Conservation (phyloP, 1,140 invertebrate genomes). For the Diorhabda elongata region DNA sequence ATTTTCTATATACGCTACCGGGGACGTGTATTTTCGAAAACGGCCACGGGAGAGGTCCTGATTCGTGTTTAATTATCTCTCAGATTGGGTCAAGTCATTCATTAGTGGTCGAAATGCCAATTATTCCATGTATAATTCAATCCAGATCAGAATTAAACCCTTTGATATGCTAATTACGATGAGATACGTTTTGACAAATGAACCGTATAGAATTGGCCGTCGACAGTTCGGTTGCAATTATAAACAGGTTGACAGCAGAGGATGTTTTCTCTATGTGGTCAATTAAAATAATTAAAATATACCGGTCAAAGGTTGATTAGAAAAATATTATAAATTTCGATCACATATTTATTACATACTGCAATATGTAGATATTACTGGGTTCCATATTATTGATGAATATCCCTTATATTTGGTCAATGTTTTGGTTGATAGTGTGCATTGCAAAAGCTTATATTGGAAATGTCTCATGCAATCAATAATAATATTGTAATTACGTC, state of each 20-base stretch:
- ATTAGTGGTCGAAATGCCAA: constrained; percentile 21
- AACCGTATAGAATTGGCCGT: constrained; percentile 19
- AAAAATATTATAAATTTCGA: no score
- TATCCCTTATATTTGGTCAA: no score
- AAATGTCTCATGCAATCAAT: no score
- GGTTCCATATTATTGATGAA: no score
- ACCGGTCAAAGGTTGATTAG: no score
- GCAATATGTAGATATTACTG: no score
- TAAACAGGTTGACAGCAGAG: constrained; percentile 9
- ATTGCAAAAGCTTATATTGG: no score
- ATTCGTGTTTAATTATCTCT: background rate
- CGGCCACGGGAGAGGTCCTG: background rate
- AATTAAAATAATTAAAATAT: background rate
- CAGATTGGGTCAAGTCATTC: constrained; percentile 14
- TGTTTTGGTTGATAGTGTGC: no score
- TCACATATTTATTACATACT: no score
- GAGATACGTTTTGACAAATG: constrained; percentile 23
- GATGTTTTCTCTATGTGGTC: background rate
- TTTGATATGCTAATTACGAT: constrained; percentile 33
- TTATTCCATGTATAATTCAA: constrained; percentile 27
- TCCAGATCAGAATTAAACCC: constrained; percentile 27
- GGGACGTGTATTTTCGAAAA: background rate
- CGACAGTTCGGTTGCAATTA: constrained; percentile 18
- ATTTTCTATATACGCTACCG: no score
- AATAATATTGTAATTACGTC: no score